Base-by-base conservation (phyloP, 2,797 vertebrate genomes). In the Pseudomugil tenellus region DNA sequence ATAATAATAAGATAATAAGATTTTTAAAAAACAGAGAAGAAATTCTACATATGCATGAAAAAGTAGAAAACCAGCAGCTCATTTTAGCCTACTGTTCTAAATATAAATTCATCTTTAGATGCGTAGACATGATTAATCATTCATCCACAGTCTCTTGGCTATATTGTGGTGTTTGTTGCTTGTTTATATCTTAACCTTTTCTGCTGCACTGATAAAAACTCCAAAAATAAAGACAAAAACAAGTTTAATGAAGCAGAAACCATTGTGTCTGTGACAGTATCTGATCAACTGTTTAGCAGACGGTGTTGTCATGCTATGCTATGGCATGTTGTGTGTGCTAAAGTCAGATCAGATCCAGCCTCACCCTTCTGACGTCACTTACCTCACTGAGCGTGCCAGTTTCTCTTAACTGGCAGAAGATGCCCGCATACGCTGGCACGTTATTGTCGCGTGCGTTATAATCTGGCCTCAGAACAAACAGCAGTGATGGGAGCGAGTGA, bases 391-490 rank as follows among this genome's bases (percentile, higher is more conserved):
- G 90, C 90, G 88, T 92, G 88, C 80, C 83, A 89, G 49, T 26
- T n/a, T 8, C 62, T 69, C 62, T 54, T 68, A 77, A 54, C 58
- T 56, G 67, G 78, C 70, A 84, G 77, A 79, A 61, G 60, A 80
- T 4, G 68, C 91, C 89, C 84, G 73, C 85, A 92, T 89, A 25
- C 7, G 21, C 58, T 88, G 76, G 84, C 88, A 92, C 82, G 89
- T 80, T 86, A 91, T 87, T 86, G 89, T 89, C 34, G 49, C 84
- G 74, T 81, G 84, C 59, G 31, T 85, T 88, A 84, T 85, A 80
- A 84, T 76, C 37, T 59, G 54, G 68, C 72, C 62, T 41, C 64
- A 70, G 81, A 72, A 80, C 79, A 79, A 79, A 81, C 67, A 65
- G 56, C 39, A 0, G 55, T 0, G 83, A 90, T 91, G 78, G 48